Percentiles rank a stretch among this genome's conserved stretches.
These are phyloP conservation scores for Vanessa cardui DNA, from an alignment of 2,888 invertebrate genomes.

Conservation along the genomic window DNA sequence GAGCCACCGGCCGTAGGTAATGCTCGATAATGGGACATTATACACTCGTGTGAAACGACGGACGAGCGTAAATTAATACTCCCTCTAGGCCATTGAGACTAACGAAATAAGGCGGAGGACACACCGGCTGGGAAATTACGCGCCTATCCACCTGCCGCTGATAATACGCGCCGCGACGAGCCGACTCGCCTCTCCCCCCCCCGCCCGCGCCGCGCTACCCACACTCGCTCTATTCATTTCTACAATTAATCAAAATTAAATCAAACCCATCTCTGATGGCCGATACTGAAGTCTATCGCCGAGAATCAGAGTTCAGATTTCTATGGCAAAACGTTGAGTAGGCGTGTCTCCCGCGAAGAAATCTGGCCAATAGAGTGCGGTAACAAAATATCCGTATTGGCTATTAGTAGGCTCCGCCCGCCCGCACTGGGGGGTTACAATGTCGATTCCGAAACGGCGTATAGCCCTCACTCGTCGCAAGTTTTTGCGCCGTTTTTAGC, in stretches of 20 bases:
- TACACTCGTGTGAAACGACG: conserved; percentile 53
- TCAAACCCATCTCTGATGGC: conserved; percentile 54
- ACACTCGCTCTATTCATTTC: conserved; percentile 71
- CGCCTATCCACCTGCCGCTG: conserved; percentile 49
- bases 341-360: conserved; percentile 79
- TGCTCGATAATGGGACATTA: conserved; percentile 61
- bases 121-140: conserved; percentile 47
- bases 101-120: conserved; percentile 43
- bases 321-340: conserved; percentile 50
- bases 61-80: conserved; percentile 47
- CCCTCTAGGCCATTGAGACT: conserved; percentile 48
- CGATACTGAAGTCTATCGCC: conserved; percentile 53
- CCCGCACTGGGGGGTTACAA: conserved; percentile 51
- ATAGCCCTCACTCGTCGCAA: conserved; percentile 37
- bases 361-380: conserved; percentile 85
- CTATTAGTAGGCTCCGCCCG: conserved; percentile 81
- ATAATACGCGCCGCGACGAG: conserved; percentile 38
- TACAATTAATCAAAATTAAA: conserved; percentile 83
- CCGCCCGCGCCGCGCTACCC: conserved; percentile 44
- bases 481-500: conserved; percentile 49
- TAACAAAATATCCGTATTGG: conserved; percentile 84
- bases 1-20: conserved; percentile 39
- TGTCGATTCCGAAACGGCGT: conserved; percentile 46
- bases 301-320: conserved; percentile 53
- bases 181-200: conserved; percentile 35